Conservation (phyloP, 2,113 vertebrate genomes). For the Neolamprologus ventralis region DNA sequence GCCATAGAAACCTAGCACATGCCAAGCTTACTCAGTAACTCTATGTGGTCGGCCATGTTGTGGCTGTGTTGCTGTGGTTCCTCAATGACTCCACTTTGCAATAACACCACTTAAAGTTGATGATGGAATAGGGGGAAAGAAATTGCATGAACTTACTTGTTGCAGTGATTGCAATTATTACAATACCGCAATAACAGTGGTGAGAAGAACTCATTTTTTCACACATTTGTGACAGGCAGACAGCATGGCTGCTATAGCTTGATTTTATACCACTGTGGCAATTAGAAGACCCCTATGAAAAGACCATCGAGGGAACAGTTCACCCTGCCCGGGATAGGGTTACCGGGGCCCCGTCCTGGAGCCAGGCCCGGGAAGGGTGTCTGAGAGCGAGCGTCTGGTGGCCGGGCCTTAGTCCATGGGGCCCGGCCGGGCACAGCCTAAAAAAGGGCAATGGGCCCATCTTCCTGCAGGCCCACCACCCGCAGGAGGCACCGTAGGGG, state of each 20-base stretch:
- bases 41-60: background rate
- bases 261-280: background rate
- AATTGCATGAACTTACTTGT: background rate
- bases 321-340: background rate
- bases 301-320: background rate
- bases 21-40: background rate
- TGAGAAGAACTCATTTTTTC: background rate
- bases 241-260: background rate
- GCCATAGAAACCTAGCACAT: background rate
- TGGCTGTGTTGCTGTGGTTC: background rate
- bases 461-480: background rate
- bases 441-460: background rate
- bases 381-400: background rate
- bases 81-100: background rate
- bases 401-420: background rate
- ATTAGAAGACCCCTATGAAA: background rate
- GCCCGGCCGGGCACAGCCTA: background rate
- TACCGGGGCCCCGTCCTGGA: background rate
- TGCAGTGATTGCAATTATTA: background rate
- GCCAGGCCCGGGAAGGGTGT: background rate
- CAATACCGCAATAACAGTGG: background rate
- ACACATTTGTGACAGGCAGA: background rate
- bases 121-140: background rate
- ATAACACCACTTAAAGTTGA: background rate
- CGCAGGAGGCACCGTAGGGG: background rate